phyloP scores from a whole-genome alignment of 1,140 invertebrate species.

The Stenopsyche tienmushanensis region DNA sequence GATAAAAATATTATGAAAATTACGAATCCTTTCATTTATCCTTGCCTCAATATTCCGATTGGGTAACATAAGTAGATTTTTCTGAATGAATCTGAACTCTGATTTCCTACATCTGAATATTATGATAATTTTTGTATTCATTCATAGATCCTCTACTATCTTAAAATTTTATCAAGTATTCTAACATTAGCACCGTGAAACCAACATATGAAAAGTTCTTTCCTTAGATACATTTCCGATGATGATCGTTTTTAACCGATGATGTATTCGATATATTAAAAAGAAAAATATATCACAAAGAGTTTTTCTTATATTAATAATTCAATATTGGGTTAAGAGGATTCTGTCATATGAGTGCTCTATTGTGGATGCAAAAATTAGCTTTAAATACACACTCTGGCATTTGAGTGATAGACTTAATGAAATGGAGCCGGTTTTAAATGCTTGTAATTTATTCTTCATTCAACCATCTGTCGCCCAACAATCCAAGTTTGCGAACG shows the following conservation, averaged over 20 bases:
- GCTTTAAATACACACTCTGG: background rate
- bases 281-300: background rate
- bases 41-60: too few relatives aligned
- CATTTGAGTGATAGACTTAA: background rate
- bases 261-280: background rate
- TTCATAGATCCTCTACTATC: too few relatives aligned
- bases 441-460: conserved; percentile 33
- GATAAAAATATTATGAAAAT: too few relatives aligned
- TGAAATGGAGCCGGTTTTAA: background rate
- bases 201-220: background rate
- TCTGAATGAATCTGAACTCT: too few relatives aligned
- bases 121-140: too few relatives aligned
- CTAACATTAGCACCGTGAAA: too few relatives aligned
- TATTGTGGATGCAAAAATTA: background rate
- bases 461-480: conserved; percentile 32
- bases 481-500: conserved; percentile 33
- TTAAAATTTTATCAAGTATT: too few relatives aligned
- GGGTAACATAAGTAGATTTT: too few relatives aligned
- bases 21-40: too few relatives aligned
- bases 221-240: background rate
- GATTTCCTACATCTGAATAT: too few relatives aligned
- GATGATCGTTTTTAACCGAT: background rate
- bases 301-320: too few relatives aligned
- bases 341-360: background rate
- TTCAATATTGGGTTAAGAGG: too few relatives aligned